phyloP scores from a whole-genome alignment of 2,113 vertebrate genomes.

The Aldabrachelys gigantea region DNA sequence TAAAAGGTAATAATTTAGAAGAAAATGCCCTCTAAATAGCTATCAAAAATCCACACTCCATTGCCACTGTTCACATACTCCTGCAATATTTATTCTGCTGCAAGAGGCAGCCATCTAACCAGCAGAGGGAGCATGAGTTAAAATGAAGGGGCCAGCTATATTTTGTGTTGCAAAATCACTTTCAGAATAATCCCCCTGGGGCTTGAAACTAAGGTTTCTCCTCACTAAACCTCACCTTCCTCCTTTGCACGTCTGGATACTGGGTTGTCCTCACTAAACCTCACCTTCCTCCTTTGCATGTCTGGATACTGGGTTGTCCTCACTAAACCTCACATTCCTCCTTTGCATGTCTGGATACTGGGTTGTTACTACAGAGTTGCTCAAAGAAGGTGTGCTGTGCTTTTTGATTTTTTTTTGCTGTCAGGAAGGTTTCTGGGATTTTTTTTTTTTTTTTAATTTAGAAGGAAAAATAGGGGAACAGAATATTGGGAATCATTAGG shows the following conservation, averaged over 20 bases:
- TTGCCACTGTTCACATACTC: neutral
- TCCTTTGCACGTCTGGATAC: too few relatives aligned
- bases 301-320: neutral
- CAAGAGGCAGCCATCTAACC: neutral
- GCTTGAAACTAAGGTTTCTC: rapidly evolving
- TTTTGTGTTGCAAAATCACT: neutral
- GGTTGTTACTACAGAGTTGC: neutral
- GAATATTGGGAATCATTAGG: too few relatives aligned
- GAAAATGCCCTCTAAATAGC: neutral
- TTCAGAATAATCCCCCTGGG: neutral
- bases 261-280: too few relatives aligned
- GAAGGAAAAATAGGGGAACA: neutral
- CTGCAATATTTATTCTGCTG: neutral
- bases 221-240: too few relatives aligned
- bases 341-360: neutral
- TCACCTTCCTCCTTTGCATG: neutral
- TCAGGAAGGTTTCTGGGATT: neutral
- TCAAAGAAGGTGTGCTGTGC: neutral
- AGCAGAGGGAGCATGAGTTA: constrained; percentile 63
- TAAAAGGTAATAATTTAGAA: neutral
- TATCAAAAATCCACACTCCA: neutral
- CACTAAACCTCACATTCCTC: neutral
- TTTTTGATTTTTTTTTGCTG: neutral
- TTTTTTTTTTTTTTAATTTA: neutral
- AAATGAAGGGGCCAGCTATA: neutral